Conservation (phyloP, 2,888 invertebrate species). For the Drosophila pseudotalamancana region DNA sequence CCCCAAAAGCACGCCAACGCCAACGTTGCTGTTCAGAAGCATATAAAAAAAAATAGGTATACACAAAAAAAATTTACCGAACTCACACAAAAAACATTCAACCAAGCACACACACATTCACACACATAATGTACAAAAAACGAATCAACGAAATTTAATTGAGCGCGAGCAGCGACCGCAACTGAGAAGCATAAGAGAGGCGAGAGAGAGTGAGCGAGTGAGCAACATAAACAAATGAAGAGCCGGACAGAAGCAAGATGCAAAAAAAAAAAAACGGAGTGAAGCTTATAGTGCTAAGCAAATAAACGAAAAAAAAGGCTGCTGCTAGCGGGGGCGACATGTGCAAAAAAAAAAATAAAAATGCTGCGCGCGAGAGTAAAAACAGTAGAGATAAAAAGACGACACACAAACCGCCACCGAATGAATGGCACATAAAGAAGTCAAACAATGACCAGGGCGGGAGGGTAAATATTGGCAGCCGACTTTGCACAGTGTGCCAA, state of each 20-base stretch:
- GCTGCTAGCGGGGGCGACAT: slow-evolving; percentile 42
- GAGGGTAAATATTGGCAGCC: slow-evolving; percentile 49
- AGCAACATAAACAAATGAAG: slow-evolving; percentile 76
- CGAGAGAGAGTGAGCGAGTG: slow-evolving; percentile 47
- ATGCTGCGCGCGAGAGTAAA: slow-evolving; percentile 58
- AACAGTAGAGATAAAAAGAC: slow-evolving; percentile 64
- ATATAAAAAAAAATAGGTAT: slow-evolving; percentile 80
- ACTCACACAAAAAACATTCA: slow-evolving; percentile 21
- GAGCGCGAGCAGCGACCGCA: slow-evolving; percentile 70
- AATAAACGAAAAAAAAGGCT: slow-evolving; percentile 50
- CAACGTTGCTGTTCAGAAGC: slow-evolving; percentile 41
- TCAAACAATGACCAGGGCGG: slow-evolving; percentile 42
- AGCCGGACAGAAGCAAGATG: slow-evolving; percentile 45
- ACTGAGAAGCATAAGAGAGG: slow-evolving; percentile 48
- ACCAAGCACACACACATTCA: slow-evolving; percentile 22
- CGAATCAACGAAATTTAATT: slow-evolving; percentile 78
- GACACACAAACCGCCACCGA: slow-evolving; percentile 68
- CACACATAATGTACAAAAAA: slow-evolving; percentile 55
- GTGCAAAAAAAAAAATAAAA: slow-evolving; percentile 51
- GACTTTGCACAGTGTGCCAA: slow-evolving; percentile 41
- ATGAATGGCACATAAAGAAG: slow-evolving; percentile 74
- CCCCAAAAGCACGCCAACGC: slow-evolving; percentile 48
- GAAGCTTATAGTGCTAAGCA: slow-evolving; percentile 40
- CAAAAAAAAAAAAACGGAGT: slow-evolving; percentile 31
- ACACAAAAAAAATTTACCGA: slow-evolving; percentile 77